phyloP scores from a whole-genome alignment of 2,888 invertebrate genomes.

The Apotomis capreana region DNA sequence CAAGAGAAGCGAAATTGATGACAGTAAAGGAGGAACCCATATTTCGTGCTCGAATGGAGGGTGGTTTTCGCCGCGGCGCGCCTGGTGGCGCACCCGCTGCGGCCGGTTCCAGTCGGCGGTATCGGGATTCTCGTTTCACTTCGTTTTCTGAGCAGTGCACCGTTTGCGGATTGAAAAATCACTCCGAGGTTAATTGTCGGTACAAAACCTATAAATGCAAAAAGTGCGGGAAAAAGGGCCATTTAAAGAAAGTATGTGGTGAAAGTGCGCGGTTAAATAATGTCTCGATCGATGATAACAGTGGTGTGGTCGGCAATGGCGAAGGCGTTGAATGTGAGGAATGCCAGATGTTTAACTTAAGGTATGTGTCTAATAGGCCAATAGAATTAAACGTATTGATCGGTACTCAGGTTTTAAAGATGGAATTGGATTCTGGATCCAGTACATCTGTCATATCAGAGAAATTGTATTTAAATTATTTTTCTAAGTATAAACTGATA shows the following conservation, averaged over 20 bases:
- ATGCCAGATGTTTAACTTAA: constrained; percentile 2
- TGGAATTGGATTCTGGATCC: constrained; percentile 11
- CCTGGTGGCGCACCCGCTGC: background rate
- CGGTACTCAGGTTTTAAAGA: background rate
- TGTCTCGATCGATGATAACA: no score
- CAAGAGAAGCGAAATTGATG: no score
- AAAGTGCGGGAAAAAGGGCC: background rate
- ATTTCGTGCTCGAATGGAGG: no score
- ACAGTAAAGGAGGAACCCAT: no score
- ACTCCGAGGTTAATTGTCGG: background rate
- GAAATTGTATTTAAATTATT: background rate
- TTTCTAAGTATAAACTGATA: background rate
- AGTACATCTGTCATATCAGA: background rate
- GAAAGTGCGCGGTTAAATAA: no score
- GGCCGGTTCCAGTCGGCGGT: background rate
- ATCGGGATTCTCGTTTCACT: no score
- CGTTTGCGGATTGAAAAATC: background rate
- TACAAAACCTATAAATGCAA: background rate
- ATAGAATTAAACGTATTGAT: background rate
- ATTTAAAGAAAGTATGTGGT: background rate
- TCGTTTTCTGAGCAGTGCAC: no score
- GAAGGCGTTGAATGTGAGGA: background rate
- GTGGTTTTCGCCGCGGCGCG: no score
- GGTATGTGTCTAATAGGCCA: background rate
- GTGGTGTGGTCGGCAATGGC: no score